Evolutionary conservation across 2,113 vertebrate genomes (phyloP).

Genomic region (Oncorhynchus mykiss): DNA sequence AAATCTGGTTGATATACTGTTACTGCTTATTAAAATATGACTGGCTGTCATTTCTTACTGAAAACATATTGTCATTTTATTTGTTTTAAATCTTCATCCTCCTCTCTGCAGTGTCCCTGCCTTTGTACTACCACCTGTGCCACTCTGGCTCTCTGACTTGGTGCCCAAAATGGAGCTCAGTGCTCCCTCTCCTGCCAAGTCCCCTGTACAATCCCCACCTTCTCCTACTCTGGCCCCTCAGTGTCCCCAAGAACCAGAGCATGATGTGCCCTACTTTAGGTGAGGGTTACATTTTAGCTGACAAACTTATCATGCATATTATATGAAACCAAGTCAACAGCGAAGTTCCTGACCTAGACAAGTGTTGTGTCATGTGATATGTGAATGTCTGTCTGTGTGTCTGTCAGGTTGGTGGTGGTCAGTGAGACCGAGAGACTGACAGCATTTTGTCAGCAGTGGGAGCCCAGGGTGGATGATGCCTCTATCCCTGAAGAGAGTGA

Average conservation of each 20-base stretch:
- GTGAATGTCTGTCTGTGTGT: not conserved
- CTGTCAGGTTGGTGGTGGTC: slow-evolving; percentile 74
- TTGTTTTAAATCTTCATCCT: slow-evolving; percentile 11
- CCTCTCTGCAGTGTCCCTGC: slow-evolving; percentile 34
- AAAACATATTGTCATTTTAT: not conserved
- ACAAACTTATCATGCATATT: not conserved
- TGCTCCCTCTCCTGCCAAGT: slow-evolving; percentile 10
- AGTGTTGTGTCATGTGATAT: not conserved
- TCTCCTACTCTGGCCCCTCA: slow-evolving; percentile 1
- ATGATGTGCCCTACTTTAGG: slow-evolving; percentile 74
- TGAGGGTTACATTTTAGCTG: slow-evolving; percentile 20
- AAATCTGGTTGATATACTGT: too few relatives aligned
- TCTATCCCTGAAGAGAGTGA: slow-evolving; percentile 91
- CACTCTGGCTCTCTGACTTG: not conserved
- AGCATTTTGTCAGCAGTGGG: slow-evolving; percentile 77
- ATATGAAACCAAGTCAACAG: not conserved
- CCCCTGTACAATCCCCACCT: slow-evolving; percentile 11
- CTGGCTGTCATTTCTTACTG: not conserved
- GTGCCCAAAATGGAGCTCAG: slow-evolving; percentile 25
- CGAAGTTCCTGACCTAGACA: not conserved
- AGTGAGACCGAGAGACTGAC: slow-evolving; percentile 78
- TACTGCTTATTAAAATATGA: not conserved
- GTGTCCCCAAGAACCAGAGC: slow-evolving; percentile 51
- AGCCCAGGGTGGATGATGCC: slow-evolving; percentile 73
- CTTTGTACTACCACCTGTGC: slow-evolving; percentile 34